Base-by-base conservation (phyloP, 1,140 invertebrate genomes). In the Neuroterus valhalla region DNA sequence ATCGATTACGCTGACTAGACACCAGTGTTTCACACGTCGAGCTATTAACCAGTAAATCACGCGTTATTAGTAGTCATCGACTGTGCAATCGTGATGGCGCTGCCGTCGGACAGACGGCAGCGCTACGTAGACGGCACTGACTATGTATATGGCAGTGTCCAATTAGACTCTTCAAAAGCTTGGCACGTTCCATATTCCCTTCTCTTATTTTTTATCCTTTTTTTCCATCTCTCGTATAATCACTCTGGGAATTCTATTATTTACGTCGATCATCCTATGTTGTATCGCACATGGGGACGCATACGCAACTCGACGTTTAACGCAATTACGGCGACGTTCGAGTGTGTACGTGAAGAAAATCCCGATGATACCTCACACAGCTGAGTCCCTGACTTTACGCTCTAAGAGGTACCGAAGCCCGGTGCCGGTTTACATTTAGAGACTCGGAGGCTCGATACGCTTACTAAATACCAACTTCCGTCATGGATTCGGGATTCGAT, bases 281-380 rank as follows among this genome's bases (percentile, higher is more conserved):
- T 66, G 70, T 69, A 62, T 68, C 74, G 70, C 74, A 76, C 74
- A 71, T 45, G 73, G 72, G 68, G 74, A 66, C 67, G 75, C 75
- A 77, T 81, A 81, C 75, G 72, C 76, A 79, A 79, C 74, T 81
- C 77, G 75, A 75, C 77, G 77, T 76, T 79, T 81, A 81, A 78
- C 74, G 79, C 78, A 80, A 79, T 82, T 80, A 78, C 77, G 67
- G 71, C 71, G 74, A 72, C 21, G 75, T 70, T 73, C 76, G 76
- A 77, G 75, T 75, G 75, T 69, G 75, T 79, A 79, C 78, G 78
- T 77, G 79, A 76, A 75, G 76, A 75, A 82, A 84, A 82, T 81
- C 77, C 73, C 77, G 72, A 84, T 81, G 76, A 69, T 76, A 78
- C 46, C 70, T 45, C 70, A 75, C 48, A 72, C 71, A 62, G 71